phyloP scores from a whole-genome alignment of 2,113 vertebrate genomes.

The Rhegmatorhina hoffmannsi region DNA sequence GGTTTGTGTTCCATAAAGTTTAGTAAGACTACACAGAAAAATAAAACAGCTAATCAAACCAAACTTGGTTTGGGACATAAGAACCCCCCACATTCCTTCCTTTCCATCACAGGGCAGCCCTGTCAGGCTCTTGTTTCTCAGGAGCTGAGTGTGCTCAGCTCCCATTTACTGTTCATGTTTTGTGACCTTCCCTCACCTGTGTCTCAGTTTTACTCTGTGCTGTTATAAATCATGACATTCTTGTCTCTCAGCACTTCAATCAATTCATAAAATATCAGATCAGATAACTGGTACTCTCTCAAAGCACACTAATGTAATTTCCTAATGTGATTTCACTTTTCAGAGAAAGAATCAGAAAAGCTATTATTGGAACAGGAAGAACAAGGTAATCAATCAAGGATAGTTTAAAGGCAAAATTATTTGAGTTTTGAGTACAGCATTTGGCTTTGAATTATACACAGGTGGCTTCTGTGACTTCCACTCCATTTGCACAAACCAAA shows the following conservation, averaged over 20 bases:
- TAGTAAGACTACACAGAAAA: neutral
- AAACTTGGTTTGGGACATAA: neutral
- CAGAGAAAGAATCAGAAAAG: constrained; percentile 3
- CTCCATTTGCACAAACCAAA: neutral
- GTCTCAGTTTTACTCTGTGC: neutral
- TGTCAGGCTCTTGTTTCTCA: neutral
- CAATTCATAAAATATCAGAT: constrained; percentile 33
- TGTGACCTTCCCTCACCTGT: neutral
- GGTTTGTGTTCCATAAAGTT: neutral
- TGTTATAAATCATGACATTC: neutral
- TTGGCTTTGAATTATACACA: neutral
- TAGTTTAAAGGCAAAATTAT: constrained; percentile 8
- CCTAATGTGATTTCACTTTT: constrained; percentile 20
- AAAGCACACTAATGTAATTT: constrained; percentile 21
- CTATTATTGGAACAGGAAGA: constrained; percentile 29
- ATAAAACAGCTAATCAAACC: neutral
- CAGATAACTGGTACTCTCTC: constrained; percentile 19
- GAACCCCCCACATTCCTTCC: neutral
- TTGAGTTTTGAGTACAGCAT: neutral
- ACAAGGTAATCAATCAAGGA: neutral
- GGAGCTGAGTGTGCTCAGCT: neutral
- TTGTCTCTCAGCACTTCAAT: neutral
- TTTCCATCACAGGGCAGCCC: fast-evolving
- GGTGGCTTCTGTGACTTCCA: neutral
- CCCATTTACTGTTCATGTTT: neutral